A percentile compares a stretch with the other conserved stretches of the same genome.
Evolutionary conservation across 2,888 invertebrate species (phyloP).

Genomic region (Phyto melanocephala): DNA sequence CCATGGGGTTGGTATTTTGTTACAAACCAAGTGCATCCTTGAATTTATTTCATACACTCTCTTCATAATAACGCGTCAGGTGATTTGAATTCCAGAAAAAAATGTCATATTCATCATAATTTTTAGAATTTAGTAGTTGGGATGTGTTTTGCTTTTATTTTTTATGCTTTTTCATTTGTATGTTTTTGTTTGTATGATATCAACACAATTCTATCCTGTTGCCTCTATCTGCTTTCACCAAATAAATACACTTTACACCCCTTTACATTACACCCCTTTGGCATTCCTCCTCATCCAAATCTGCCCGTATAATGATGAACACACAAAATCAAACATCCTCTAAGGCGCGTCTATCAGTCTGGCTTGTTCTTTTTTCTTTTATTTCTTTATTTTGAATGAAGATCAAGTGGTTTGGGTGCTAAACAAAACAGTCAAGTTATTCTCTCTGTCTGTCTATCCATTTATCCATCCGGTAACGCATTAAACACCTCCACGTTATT

Average conservation of each 20-base stretch:
- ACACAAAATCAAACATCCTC: slow-evolving; percentile 39
- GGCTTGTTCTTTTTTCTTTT: slow-evolving; percentile 32
- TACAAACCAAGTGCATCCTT: slow-evolving; percentile 55
- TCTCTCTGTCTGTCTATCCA: slow-evolving; percentile 7
- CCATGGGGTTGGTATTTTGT: slow-evolving; percentile 40
- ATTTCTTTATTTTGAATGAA: slow-evolving; percentile 29
- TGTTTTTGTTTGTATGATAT: slow-evolving; percentile 41
- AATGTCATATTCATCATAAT: slow-evolving; percentile 20
- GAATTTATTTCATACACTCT: slow-evolving; percentile 43
- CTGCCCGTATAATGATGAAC: background rate
- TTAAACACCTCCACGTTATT: background rate
- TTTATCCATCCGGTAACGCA: background rate
- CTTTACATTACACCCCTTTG: too few relatives aligned
- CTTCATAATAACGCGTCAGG: slow-evolving; percentile 59
- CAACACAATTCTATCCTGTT: slow-evolving; percentile 58
- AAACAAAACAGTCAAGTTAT: slow-evolving; percentile 50
- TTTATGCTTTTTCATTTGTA: background rate
- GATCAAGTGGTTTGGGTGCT: slow-evolving; percentile 56
- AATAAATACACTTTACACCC: slow-evolving; percentile 58
- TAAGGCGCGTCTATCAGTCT: slow-evolving; percentile 58
- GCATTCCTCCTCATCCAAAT: background rate
- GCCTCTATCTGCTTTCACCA: slow-evolving; percentile 45
- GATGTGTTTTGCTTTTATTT: background rate
- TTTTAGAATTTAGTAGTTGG: background rate
- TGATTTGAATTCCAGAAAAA: slow-evolving; percentile 54